Base-by-base conservation (phyloP, 2,888 invertebrate species). In the Alentia gelatinosa region DNA sequence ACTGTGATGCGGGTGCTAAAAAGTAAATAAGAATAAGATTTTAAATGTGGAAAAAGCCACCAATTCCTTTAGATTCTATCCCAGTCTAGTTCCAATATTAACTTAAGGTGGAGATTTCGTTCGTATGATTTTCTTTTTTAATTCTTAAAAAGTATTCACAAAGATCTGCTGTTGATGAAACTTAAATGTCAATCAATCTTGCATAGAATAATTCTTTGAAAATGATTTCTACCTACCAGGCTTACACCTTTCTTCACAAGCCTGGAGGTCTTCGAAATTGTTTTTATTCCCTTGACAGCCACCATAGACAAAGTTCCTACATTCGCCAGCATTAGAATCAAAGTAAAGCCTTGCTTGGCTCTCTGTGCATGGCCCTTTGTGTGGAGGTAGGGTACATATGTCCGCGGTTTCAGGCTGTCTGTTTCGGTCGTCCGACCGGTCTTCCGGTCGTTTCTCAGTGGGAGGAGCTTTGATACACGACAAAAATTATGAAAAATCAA, bases 261-360 rank as follows among this genome's bases (percentile, higher is more conserved):
- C 47, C 47, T 88, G 47, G 1, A 50, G 15, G 35, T 23, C 47
- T 23, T 50, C 39, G 47, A 88, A 88, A 35, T 50, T 42, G 26
- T 88, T 88, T 30, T 42, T 50, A 50, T 88, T 88, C n/a, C 88
- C 88, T 39, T 15, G 47, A 33, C 88, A 88, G 19, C 88, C 50
- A 26, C 88, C 88, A 33, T 47, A 88, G 23, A 3, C n/a, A 30
- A 88, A 88, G 15, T 50, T 26, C 23, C 88, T 42, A 23, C 88
- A 88, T 47, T 88, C 39, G 9, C 40, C 40, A n/a, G 30, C 50
- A 30, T 42, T 39, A 4, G 42, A 42, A 30, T 88, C 88, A 50
- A 19, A 88, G 88, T 47, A 88, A 9, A 33, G 35, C 5, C 88
- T n/a, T 26, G n/a, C 30, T 9, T 23, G 26, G 1, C 33, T 88